Percentiles rank a stretch among this genome's conserved stretches.
These are phyloP conservation scores for Pseudomyrmex flavicornis DNA, from an alignment of 1,140 invertebrate genomes.

Conservation along the genomic window DNA sequence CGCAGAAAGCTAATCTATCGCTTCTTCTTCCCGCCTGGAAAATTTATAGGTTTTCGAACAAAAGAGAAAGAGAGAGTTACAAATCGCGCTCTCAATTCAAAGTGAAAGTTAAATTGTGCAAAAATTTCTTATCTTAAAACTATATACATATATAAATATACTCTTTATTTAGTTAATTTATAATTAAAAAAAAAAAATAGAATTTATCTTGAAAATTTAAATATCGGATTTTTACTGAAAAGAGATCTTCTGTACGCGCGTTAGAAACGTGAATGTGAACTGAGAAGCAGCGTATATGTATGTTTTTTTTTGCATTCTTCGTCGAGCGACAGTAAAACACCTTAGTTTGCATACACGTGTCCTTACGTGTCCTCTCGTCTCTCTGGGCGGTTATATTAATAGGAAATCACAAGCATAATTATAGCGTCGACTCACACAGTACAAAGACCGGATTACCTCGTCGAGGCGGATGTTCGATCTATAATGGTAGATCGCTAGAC, in stretches of 20 bases:
- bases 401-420: conserved; percentile 7
- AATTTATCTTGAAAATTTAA: too few relatives aligned
- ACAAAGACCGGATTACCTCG: conserved; percentile 59
- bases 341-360: conserved; percentile 12
- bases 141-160: too few relatives aligned
- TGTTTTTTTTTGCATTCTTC: neutral
- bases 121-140: too few relatives aligned
- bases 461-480: conserved; percentile 40
- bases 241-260: too few relatives aligned
- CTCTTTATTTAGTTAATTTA: too few relatives aligned
- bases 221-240: too few relatives aligned
- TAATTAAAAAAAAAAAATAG: too few relatives aligned
- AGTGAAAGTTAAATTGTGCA: too few relatives aligned
- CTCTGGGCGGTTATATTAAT: neutral
- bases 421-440: conserved; percentile 35
- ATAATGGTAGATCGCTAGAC: conserved; percentile 61
- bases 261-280: too few relatives aligned
- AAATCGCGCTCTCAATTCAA: too few relatives aligned
- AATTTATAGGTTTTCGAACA: neutral
- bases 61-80: too few relatives aligned
- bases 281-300: too few relatives aligned
- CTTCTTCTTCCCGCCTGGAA: neutral
- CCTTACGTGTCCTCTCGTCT: neutral
- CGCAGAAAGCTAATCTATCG: neutral
- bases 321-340: neutral